phyloP scores from a whole-genome alignment of 2,797 vertebrate species.

The Gallinago stenura region DNA sequence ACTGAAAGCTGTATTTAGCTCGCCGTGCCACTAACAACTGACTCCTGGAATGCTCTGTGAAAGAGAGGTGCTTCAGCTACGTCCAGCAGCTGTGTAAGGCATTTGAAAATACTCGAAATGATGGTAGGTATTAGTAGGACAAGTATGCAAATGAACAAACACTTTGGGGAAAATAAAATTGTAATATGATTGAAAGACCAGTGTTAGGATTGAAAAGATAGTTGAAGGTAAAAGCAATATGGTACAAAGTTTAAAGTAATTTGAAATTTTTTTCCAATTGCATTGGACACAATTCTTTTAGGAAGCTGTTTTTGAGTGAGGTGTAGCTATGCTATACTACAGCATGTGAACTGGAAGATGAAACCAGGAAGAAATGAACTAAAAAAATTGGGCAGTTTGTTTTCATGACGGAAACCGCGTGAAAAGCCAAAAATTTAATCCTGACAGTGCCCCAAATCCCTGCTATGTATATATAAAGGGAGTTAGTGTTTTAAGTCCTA shows the following conservation, averaged over 20 bases:
- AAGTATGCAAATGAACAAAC: not conserved
- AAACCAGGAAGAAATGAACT: not conserved
- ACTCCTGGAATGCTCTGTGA: not conserved
- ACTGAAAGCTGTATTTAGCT: not conserved
- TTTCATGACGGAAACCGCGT: not conserved
- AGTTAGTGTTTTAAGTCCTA: not conserved
- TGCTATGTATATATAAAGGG: not conserved
- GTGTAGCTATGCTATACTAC: not conserved
- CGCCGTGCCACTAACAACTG: not conserved
- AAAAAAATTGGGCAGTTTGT: not conserved
- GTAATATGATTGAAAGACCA: not conserved
- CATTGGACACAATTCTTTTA: not conserved
- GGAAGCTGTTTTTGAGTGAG: not conserved
- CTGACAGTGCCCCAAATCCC: not conserved
- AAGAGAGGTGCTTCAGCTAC: not conserved
- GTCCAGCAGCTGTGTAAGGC: not conserved
- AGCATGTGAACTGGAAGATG: not conserved
- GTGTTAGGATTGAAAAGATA: not conserved
- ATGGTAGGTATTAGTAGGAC: not conserved
- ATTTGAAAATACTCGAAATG: not conserved
- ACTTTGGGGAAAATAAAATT: not conserved
- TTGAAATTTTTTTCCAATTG: not conserved
- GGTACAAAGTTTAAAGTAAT: not conserved
- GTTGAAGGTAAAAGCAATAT: not conserved
- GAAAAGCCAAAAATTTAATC: not conserved